phyloP scores from a whole-genome alignment of 2,113 vertebrate species.

The Lonchura striata region DNA sequence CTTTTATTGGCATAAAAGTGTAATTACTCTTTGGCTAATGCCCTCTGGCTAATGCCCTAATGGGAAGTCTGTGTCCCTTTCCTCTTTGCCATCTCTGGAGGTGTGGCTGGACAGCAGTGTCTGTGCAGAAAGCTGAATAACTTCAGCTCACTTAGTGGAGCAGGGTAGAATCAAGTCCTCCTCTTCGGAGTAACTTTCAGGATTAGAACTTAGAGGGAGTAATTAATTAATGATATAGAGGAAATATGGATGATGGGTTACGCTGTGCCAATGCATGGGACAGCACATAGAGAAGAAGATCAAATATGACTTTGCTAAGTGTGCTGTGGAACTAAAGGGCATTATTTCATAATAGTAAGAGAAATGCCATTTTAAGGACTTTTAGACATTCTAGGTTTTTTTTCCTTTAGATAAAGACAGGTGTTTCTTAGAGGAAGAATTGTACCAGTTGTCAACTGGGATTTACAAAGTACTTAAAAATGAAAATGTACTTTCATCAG shows the following conservation, averaged over 20 bases:
- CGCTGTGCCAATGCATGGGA: not conserved
- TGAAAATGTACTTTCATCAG: constrained; percentile 4
- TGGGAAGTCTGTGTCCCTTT: not conserved
- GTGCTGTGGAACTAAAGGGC: not conserved
- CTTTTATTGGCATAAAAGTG: not conserved
- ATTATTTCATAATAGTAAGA: not conserved
- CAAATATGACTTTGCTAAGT: not conserved
- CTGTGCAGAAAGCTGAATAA: fast-evolving
- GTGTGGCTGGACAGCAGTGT: fast-evolving
- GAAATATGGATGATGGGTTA: not conserved
- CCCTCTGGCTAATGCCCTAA: not conserved
- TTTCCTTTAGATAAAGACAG: not conserved
- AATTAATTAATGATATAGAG: not conserved
- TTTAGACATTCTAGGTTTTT: not conserved
- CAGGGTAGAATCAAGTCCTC: not conserved
- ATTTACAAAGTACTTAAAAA: constrained; percentile 33
- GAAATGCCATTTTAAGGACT: not conserved
- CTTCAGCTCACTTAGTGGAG: not conserved
- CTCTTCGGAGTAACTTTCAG: not conserved
- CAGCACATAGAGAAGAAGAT: not conserved
- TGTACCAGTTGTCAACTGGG: not conserved
- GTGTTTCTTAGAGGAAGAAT: not conserved
- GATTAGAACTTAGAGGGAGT: not conserved
- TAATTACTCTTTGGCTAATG: not conserved
- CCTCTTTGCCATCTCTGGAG: not conserved